phyloP scores from a whole-genome alignment of 2,888 invertebrate species.

The Agriopis leucophaearia region DNA sequence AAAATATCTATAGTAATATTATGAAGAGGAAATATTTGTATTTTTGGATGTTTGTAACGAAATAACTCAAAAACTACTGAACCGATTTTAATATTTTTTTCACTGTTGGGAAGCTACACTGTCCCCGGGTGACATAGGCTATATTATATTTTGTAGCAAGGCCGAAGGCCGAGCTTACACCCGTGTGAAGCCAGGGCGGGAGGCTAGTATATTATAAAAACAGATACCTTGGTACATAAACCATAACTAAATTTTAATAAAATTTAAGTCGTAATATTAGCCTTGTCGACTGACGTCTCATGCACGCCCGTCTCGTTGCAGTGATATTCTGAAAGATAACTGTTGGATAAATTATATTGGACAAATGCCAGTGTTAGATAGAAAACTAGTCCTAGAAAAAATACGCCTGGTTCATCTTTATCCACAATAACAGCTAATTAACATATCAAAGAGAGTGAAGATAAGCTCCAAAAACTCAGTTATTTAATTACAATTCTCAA shows the following conservation, averaged over 20 bases:
- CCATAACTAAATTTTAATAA: conserved; percentile 38
- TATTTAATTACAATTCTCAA: neutral
- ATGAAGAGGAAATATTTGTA: too few relatives aligned
- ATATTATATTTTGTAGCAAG: too few relatives aligned
- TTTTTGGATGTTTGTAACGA: too few relatives aligned
- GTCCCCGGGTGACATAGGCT: too few relatives aligned
- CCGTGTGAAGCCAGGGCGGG: too few relatives aligned
- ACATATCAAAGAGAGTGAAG: neutral
- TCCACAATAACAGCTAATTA: conserved; percentile 9
- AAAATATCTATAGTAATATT: too few relatives aligned
- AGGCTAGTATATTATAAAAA: too few relatives aligned
- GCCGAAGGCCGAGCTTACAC: too few relatives aligned
- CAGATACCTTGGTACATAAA: neutral
- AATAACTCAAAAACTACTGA: too few relatives aligned
- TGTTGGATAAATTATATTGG: conserved; percentile 76
- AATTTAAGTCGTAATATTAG: conserved; percentile 58
- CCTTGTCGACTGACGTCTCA: conserved; percentile 66
- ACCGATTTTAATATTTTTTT: too few relatives aligned
- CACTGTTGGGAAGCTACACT: too few relatives aligned
- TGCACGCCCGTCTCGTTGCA: conserved; percentile 64
- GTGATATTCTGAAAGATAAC: conserved; percentile 71
- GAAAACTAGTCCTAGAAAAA: conserved; percentile 43
- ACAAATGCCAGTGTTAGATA: conserved; percentile 63
- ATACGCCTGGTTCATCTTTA: conserved; percentile 40
- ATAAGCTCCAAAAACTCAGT: neutral